Percentiles rank a stretch among this genome's conserved stretches.
phyloP scores from a whole-genome alignment of 53 echinoderm and acorn worm genomes.

The Hippasteria phrygiana region DNA sequence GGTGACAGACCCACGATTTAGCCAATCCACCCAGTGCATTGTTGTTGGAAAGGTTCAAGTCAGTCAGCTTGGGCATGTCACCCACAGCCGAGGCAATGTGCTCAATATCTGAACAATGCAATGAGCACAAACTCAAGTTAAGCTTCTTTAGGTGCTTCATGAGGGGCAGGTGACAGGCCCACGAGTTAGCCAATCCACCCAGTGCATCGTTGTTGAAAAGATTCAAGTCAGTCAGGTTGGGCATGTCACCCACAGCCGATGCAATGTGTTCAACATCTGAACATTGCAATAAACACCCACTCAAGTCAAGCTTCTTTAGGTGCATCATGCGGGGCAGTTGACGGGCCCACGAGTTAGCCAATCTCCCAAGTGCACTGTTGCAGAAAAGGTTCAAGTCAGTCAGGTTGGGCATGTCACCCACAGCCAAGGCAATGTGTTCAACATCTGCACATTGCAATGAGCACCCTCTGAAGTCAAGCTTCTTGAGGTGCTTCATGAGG shows the following conservation, averaged over 20 bases:
- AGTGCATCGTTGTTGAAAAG: neutral
- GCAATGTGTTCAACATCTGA: neutral
- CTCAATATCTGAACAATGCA: neutral
- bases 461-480: neutral
- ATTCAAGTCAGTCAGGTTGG: neutral
- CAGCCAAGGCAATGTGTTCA: neutral
- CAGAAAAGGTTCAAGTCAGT: neutral
- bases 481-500: neutral
- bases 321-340: neutral
- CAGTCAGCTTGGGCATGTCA: neutral
- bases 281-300: neutral
- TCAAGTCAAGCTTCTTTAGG: neutral
- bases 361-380: neutral
- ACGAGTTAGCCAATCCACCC: conserved; percentile 6
- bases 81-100: neutral
- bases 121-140: neutral
- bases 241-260: neutral
- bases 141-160: neutral
- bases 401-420: conserved; percentile 8
- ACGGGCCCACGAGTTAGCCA: neutral
- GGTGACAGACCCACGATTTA: neutral
- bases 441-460: neutral
- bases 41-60: neutral
- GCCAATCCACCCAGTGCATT: neutral
- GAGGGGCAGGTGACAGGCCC: neutral